phyloP scores from a whole-genome alignment of 2,797 vertebrate genomes.

The Megalops cyprinoides region DNA sequence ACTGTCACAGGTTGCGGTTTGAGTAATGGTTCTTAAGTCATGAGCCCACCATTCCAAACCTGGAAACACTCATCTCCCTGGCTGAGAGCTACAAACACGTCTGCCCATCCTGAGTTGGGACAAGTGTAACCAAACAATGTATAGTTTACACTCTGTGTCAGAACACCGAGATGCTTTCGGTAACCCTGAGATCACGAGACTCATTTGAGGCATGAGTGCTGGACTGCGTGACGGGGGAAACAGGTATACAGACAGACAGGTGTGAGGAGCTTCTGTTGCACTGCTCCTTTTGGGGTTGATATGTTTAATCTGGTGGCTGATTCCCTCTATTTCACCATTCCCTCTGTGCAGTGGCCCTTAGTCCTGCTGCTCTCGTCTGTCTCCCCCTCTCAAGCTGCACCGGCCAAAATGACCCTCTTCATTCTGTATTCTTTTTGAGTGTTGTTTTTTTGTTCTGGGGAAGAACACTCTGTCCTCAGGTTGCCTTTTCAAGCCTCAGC shows the following conservation, averaged over 20 bases:
- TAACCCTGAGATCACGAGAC: not conserved
- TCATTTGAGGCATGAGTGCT: not conserved
- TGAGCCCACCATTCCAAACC: not conserved
- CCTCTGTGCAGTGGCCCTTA: no score
- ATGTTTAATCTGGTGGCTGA: not conserved
- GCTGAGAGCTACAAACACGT: not conserved
- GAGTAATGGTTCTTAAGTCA: not conserved
- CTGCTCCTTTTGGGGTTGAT: not conserved
- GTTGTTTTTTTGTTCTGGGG: no score
- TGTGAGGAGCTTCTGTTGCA: slow-evolving; percentile 21
- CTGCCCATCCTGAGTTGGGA: not conserved
- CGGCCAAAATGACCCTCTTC: no score
- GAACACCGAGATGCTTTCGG: not conserved
- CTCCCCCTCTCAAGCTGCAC: not conserved
- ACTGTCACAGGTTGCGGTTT: not conserved
- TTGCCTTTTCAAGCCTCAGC: no score
- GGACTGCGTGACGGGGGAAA: no score
- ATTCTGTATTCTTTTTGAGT: no score
- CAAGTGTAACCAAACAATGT: not conserved
- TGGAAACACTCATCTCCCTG: not conserved
- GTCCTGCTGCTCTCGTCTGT: not conserved
- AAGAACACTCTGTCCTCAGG: no score
- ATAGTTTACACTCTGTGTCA: not conserved
- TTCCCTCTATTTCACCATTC: no score
- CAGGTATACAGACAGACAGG: slow-evolving; percentile 20